These are phyloP conservation scores for Lithophane ornitopus DNA, from an alignment of 2,888 invertebrate species.

Conservation along the genomic window DNA sequence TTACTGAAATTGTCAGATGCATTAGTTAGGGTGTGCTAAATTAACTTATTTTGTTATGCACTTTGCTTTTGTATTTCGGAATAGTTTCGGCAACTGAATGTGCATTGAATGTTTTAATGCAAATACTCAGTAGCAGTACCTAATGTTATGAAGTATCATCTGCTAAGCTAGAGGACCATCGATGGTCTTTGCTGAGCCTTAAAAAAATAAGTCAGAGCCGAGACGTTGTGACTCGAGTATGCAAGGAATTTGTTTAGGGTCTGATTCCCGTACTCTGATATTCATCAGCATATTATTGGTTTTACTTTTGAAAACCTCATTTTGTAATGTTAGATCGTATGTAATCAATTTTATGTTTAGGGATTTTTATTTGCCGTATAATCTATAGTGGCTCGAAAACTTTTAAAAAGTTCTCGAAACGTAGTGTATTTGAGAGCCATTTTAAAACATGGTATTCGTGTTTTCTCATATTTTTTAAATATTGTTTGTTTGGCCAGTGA, in stretches of 20 bases:
- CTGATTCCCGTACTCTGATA: neutral
- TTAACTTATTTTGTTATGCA: neutral
- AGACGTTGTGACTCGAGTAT: neutral
- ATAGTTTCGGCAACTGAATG: neutral
- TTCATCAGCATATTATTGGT: neutral
- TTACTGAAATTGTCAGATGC: neutral
- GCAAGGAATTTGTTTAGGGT: constrained; percentile 1
- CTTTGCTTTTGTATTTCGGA: neutral
- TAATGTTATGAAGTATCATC: neutral
- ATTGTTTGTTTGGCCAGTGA: neutral
- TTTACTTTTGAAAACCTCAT: neutral
- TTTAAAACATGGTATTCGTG: neutral
- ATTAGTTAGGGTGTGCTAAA: neutral
- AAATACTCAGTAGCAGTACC: no score
- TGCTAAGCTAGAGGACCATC: neutral
- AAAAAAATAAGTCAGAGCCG: neutral
- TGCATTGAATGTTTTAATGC: neutral
- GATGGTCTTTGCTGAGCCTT: neutral
- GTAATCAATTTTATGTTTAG: constrained; percentile 8
- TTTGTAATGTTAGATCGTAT: constrained; percentile 9
- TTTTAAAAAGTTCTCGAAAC: constrained; percentile 10
- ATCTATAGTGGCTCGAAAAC: constrained; percentile 6
- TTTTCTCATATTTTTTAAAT: neutral
- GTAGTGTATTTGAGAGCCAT: neutral
- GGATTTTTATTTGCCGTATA: neutral